These are phyloP conservation scores for Ciconia nigra DNA, from an alignment of 2,797 vertebrate genomes.

Conservation along the genomic window DNA sequence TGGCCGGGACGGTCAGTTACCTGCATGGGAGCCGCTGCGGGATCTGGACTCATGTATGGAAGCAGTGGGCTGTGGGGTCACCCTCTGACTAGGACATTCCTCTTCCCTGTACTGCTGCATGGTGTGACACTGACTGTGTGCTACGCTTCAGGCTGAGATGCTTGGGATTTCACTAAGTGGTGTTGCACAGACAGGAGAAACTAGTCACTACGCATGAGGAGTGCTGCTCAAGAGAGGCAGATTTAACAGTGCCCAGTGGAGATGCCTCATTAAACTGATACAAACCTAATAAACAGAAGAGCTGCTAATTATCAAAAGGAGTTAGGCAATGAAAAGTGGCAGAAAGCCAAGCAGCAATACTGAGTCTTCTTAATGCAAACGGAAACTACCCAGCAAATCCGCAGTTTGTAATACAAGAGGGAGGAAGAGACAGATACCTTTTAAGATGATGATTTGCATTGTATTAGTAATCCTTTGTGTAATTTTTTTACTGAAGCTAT, in stretches of 20 bases:
- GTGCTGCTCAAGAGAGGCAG: background rate
- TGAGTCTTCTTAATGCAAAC: background rate
- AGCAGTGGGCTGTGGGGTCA: background rate
- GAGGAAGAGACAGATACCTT: background rate
- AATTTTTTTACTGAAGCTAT: background rate
- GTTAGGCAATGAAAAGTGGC: background rate
- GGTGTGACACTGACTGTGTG: background rate
- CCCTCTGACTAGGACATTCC: background rate
- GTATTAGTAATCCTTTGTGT: background rate
- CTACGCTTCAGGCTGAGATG: background rate
- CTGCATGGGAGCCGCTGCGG: fast-evolving
- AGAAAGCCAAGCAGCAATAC: background rate
- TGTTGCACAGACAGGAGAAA: background rate
- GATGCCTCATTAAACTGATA: background rate
- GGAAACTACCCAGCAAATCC: background rate
- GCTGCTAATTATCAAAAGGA: background rate
- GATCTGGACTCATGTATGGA: background rate
- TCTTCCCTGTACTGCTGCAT: background rate
- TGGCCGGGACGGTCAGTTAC: fast-evolving
- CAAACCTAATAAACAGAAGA: background rate
- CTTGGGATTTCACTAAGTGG: background rate
- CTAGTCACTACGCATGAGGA: background rate
- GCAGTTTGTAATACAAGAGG: background rate
- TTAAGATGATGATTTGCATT: background rate
- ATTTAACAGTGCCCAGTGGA: background rate